phyloP scores from a whole-genome alignment of 2,797 vertebrate species.

The Diceros bicornis region DNA sequence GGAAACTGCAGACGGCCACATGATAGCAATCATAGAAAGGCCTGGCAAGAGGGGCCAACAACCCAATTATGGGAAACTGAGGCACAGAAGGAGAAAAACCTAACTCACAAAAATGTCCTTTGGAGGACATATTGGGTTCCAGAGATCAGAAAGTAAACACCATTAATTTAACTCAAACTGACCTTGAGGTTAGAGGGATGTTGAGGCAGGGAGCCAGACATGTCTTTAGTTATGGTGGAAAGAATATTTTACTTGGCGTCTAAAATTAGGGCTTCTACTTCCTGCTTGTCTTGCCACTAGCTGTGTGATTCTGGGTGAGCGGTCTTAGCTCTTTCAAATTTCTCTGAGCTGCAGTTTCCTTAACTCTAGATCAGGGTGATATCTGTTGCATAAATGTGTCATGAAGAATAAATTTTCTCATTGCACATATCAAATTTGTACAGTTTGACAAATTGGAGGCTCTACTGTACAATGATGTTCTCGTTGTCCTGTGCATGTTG shows the following conservation, averaged over 20 bases:
- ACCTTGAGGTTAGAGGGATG: background rate
- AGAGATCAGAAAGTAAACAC: background rate
- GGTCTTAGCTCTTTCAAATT: background rate
- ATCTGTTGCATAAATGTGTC: background rate
- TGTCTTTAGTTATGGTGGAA: background rate
- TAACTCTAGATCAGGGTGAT: background rate
- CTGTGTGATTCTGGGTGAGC: background rate
- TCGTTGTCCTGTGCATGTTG: background rate
- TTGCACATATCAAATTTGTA: background rate
- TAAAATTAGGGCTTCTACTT: background rate
- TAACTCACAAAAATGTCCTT: background rate
- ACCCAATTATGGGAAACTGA: background rate
- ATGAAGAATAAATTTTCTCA: constrained; percentile 9
- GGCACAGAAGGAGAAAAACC: background rate
- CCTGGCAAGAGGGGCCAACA: background rate
- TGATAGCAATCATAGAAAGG: background rate
- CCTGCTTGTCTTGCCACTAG: background rate
- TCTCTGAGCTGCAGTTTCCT: background rate
- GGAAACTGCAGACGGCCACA: background rate
- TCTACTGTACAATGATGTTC: background rate
- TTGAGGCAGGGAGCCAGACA: background rate
- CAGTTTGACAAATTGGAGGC: background rate
- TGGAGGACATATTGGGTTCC: background rate
- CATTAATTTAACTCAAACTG: background rate
- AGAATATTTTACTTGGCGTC: background rate